Evolutionary conservation across 2,888 invertebrate genomes (phyloP).

Genomic region (Lepidocyrtinus sp.): DNA sequence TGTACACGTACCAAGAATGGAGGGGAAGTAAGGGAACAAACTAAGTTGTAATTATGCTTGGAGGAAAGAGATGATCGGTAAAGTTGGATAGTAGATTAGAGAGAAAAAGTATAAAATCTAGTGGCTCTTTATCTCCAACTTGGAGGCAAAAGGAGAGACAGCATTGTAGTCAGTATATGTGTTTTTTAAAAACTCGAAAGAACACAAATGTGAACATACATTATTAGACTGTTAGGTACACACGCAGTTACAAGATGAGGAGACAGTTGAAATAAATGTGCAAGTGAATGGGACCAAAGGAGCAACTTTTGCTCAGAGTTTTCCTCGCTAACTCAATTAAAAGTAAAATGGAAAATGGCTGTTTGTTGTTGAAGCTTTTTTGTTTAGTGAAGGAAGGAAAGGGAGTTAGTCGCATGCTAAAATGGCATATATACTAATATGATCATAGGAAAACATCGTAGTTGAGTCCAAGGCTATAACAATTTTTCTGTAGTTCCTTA

Average conservation of each 20-base stretch:
- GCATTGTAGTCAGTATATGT: not conserved
- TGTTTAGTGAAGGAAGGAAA: not conserved
- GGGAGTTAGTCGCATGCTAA: not conserved
- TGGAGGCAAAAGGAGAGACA: not conserved
- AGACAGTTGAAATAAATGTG: slow-evolving; percentile 59
- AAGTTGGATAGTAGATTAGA: slow-evolving; percentile 66
- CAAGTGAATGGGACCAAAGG: slow-evolving; percentile 50
- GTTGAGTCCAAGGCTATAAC: not conserved
- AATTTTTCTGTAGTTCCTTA: not conserved
- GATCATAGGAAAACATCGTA: not conserved
- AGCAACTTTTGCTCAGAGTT: slow-evolving; percentile 65
- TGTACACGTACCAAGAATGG: not conserved
- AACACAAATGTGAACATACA: slow-evolving; percentile 28
- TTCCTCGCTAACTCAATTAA: slow-evolving; percentile 70
- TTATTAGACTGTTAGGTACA: slow-evolving; percentile 15
- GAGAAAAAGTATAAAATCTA: not conserved
- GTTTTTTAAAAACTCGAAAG: not conserved
- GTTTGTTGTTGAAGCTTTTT: slow-evolving; percentile 62
- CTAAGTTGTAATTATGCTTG: slow-evolving; percentile 53
- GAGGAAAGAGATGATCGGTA: slow-evolving; percentile 63
- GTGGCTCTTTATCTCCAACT: not conserved
- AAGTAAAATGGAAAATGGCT: slow-evolving; percentile 67
- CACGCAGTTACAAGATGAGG: slow-evolving; percentile 32
- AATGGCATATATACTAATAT: not conserved
- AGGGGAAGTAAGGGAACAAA: slow-evolving; percentile 52